Conservation (phyloP, 2,797 vertebrate species). For the Helostoma temminkii region DNA sequence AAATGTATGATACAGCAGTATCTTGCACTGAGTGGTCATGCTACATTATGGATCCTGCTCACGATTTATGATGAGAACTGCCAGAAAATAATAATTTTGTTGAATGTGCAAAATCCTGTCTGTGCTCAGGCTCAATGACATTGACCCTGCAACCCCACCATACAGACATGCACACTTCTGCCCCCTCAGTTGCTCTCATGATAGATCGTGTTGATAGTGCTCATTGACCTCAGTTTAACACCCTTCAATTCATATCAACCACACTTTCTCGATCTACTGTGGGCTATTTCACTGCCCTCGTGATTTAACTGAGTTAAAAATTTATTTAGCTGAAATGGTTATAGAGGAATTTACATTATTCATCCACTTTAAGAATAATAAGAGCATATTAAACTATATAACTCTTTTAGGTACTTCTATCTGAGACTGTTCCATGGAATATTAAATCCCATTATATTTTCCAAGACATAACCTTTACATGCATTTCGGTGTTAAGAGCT, state of each 20-base stretch:
- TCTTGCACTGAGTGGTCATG: neutral
- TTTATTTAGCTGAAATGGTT: constrained; percentile 65
- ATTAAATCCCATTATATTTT: constrained; percentile 46
- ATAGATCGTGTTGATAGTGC: constrained; percentile 26
- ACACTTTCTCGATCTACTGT: constrained; percentile 14
- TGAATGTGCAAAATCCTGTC: constrained; percentile 4
- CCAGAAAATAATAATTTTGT: constrained; percentile 13
- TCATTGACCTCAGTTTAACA: constrained; percentile 68
- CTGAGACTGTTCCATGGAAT: constrained; percentile 33
- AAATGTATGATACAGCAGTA: constrained; percentile 6
- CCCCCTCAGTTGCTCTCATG: constrained; percentile 13
- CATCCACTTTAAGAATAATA: constrained; percentile 72
- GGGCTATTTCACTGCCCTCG: constrained; percentile 41
- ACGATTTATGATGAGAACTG: constrained; percentile 22
- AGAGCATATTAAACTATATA: constrained; percentile 60
- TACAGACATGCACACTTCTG: neutral
- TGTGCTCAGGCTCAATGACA: constrained; percentile 18
- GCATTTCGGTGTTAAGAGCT: constrained; percentile 38
- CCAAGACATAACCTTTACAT: constrained; percentile 36
- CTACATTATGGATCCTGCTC: constrained; percentile 28
- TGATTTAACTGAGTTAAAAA: constrained; percentile 70
- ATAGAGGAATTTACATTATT: constrained; percentile 72
- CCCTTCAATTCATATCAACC: constrained; percentile 44
- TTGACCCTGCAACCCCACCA: neutral
- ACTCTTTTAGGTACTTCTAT: constrained; percentile 43